Evolutionary conservation across 2,888 invertebrate species (phyloP).

Genomic region (Campaea margaritaria): DNA sequence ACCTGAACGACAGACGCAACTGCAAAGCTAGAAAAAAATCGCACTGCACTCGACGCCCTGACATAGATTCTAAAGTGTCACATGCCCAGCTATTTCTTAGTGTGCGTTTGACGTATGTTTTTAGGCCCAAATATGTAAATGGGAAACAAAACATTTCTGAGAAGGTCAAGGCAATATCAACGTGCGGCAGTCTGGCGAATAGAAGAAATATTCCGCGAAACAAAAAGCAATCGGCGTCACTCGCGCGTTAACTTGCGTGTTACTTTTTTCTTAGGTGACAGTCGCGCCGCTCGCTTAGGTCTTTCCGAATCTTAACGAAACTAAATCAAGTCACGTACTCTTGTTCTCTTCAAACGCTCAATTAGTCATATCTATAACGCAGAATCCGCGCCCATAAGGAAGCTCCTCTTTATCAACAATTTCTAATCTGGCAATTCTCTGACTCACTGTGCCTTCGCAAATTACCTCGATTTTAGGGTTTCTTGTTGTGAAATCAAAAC

Average conservation of each 20-base stretch:
- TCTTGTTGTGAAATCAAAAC: not conserved
- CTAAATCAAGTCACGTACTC: constrained; percentile 36
- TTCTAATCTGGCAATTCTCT: constrained; percentile 42
- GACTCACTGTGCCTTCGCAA: constrained; percentile 33
- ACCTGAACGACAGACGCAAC: constrained; percentile 8
- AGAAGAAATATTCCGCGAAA: too few species aligned
- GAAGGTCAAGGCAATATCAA: too few species aligned
- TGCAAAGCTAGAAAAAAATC: not conserved
- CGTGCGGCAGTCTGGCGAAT: too few species aligned
- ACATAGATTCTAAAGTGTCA: too few species aligned
- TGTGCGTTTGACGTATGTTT: too few species aligned
- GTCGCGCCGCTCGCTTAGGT: constrained; percentile 1
- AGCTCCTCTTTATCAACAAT: constrained; percentile 38
- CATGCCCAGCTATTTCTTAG: too few species aligned
- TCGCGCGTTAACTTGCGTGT: not conserved
- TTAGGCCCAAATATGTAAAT: too few species aligned
- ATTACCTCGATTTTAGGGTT: constrained; percentile 22
- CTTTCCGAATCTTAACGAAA: constrained; percentile 14
- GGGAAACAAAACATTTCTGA: too few species aligned
- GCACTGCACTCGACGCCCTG: too few species aligned
- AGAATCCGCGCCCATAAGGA: constrained; percentile 44
- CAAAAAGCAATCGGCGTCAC: too few species aligned
- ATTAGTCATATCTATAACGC: constrained; percentile 39
- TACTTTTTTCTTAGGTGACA: not conserved
- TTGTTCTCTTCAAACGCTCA: constrained; percentile 27